Percentiles rank a stretch among this genome's conserved stretches.
phyloP scores from a whole-genome alignment of 1,140 invertebrate genomes.

The Chironomus tepperi region DNA sequence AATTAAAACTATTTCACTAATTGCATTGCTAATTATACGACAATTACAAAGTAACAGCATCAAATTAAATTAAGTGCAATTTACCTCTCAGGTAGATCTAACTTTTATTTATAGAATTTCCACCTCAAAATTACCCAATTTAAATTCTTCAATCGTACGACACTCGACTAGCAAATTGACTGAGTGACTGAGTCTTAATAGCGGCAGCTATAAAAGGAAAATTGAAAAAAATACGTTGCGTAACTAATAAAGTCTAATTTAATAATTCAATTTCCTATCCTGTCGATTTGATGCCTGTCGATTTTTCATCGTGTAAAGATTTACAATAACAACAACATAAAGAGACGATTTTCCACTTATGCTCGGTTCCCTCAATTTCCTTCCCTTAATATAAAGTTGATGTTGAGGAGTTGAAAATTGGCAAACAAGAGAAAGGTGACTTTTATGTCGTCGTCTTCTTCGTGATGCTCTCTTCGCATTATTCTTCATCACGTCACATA shows the following conservation, averaged over 20 bases:
- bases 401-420: background rate
- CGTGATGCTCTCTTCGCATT: background rate
- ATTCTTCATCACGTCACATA: conserved; percentile 5
- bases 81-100: background rate
- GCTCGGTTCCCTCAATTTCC: background rate
- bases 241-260: conserved; percentile 21
- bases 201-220: background rate
- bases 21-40: too few relatives aligned
- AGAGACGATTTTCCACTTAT: background rate
- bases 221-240: background rate
- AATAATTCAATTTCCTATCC: conserved; percentile 22
- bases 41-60: too few relatives aligned
- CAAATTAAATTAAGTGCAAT: too few relatives aligned
- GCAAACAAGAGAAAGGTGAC: conserved; percentile 6
- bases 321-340: background rate
- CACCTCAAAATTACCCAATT: background rate
- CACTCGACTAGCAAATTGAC: background rate
- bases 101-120: background rate
- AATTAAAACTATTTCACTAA: too few relatives aligned
- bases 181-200: background rate
- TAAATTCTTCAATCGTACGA: background rate
- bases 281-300: conserved; percentile 5
- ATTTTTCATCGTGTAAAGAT: background rate
- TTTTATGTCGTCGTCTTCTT: background rate
- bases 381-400: background rate